Evolutionary conservation across 92 coral and sea anemone genomes (phyloP), one percentile per base, ranked within the genome.

Genomic region (Porites rus): DNA sequence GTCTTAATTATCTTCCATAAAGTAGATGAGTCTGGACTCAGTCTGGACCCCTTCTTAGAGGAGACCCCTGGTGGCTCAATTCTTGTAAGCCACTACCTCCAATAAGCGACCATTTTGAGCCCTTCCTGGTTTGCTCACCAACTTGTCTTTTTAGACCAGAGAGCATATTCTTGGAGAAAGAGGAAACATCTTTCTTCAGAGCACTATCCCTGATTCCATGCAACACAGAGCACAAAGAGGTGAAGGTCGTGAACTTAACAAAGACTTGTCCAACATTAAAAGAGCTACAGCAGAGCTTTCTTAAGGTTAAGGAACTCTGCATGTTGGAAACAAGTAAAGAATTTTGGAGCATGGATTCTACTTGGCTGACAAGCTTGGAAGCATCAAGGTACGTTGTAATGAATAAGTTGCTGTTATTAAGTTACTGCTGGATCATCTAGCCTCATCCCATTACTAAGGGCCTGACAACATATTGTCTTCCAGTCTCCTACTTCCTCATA

Each of bases 331-430:
- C 94, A 8, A 96, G 91, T 84, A 97, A 91, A 89, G 88, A 84
- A 51, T 97, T 97, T 86, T 97, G 98, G 99, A 86, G 85, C 38
- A 90, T 92, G 46, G 99, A 97, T 75, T 62, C 94, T 13, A 93
- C 76, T 67, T 97, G 99, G 99, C 89, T 97, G 51, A 91, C 99
- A n/a, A 95, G 93, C 74, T 77, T 97, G 28, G 99, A 97, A 79
- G 80, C 84, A 59, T 91, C 97, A 83, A 95, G 93, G 99, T 97
- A 70, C 60, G 58, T 20, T 16, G 1, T 58, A 50, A 19, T 11
- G 7, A 18, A 12, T n/a, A 19, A 8, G 5, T 38, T 38, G 46
- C 46, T 38, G 46, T 38, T 4, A 38, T 38, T 38, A 38, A 38
- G 46, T 38, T 38, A 4, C 46, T 38, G 46, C 46, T 38, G 46